These are phyloP conservation scores for Shinisaurus crocodilurus DNA, from an alignment of 2,113 vertebrate species.

Conservation along the genomic window DNA sequence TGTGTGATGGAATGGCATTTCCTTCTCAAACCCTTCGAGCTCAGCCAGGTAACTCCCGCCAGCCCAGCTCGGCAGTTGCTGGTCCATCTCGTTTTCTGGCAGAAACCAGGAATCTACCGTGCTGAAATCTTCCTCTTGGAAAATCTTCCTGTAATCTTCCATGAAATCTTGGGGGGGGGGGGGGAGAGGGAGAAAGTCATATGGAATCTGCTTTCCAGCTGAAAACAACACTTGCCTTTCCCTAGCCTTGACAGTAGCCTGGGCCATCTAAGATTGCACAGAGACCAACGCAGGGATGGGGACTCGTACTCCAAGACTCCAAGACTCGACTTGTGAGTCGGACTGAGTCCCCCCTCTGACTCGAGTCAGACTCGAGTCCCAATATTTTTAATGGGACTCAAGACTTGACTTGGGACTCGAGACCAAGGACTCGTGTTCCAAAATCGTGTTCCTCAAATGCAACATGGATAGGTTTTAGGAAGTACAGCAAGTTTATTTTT, in stretches of 20 bases:
- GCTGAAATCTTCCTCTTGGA: slow-evolving; percentile 30
- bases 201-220: background rate
- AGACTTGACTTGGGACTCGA: no score
- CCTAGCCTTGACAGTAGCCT: background rate
- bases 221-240: background rate
- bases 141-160: slow-evolving; percentile 10
- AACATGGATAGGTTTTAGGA: no score
- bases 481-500: no score
- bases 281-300: no score
- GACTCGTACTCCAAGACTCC: no score
- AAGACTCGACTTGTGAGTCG: no score
- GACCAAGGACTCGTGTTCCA: no score
- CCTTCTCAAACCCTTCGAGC: slow-evolving; percentile 22
- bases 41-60: slow-evolving; percentile 17
- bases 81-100: slow-evolving; percentile 12
- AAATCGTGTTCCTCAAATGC: no score
- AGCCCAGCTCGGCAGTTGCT: background rate
- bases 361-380: no score
- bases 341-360: no score
- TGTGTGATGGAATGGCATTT: background rate
- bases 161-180: background rate
- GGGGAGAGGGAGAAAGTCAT: background rate
- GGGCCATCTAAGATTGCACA: background rate
- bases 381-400: no score
- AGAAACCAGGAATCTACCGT: background rate